Evolutionary conservation across 2,113 vertebrate genomes (phyloP).

Genomic region (Callopanchax toddi): DNA sequence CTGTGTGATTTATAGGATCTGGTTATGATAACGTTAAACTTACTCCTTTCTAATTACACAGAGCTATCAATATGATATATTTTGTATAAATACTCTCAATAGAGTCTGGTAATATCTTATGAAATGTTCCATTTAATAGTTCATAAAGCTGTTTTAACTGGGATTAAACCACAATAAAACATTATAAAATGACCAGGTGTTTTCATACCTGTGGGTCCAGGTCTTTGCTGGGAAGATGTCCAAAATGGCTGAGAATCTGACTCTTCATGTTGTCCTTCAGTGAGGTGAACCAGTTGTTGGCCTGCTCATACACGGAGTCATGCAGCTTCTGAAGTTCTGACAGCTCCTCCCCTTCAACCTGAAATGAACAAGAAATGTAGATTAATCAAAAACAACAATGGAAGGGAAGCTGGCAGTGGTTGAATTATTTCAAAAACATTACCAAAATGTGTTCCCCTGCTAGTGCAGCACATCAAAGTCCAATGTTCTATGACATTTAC

Average conservation of each 20-base stretch:
- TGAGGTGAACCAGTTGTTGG: slow-evolving; percentile 90
- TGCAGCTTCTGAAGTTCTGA: slow-evolving; percentile 86
- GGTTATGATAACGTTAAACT: not conserved
- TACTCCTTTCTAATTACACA: too few relatives aligned
- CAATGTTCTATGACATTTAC: too few relatives aligned
- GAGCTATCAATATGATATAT: too few relatives aligned
- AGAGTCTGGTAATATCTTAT: too few relatives aligned
- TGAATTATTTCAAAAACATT: not conserved
- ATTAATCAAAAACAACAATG: accelerated
- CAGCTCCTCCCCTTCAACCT: slow-evolving; percentile 88
- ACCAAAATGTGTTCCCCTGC: too few relatives aligned
- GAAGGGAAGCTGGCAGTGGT: not conserved
- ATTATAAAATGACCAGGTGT: not conserved
- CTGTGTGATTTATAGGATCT: not conserved
- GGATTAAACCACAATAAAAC: not conserved
- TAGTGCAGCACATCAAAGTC: too few relatives aligned
- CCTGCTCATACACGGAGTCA: slow-evolving; percentile 89
- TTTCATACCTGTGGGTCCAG: slow-evolving; percentile 86
- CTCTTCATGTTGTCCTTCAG: slow-evolving; percentile 91
- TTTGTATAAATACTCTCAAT: too few relatives aligned
- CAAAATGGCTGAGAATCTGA: slow-evolving; percentile 93
- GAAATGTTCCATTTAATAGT: not conserved
- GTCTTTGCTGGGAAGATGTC: slow-evolving; percentile 88
- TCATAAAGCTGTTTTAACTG: not conserved
- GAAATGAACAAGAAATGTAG: not conserved